Percentiles rank a stretch among this genome's conserved stretches.
phyloP scores from a whole-genome alignment of 2,888 invertebrate species.

The Ochlodes sylvanus region DNA sequence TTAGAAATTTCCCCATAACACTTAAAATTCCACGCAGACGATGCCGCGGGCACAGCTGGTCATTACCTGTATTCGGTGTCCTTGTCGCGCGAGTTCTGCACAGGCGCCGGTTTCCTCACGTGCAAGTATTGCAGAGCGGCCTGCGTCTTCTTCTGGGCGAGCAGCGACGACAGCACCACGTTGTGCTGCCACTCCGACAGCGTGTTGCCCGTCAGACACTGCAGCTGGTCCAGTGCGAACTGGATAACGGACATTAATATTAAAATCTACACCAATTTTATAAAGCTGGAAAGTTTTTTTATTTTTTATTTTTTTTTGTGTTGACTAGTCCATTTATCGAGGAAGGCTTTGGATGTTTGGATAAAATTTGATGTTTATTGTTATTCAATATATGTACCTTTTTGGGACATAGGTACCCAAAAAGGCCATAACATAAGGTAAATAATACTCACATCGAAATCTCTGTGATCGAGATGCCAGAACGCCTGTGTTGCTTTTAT shows the following conservation, averaged over 20 bases:
- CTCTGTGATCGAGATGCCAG: conserved; percentile 95
- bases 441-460: conserved; percentile 87
- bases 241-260: conserved; percentile 53
- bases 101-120: conserved; percentile 83
- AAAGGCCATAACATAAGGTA: too few species aligned
- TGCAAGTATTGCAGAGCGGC: conserved; percentile 89
- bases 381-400: too few species aligned
- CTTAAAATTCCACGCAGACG: too few species aligned
- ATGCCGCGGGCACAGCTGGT: too few species aligned
- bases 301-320: too few species aligned
- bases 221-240: conserved; percentile 87
- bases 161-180: conserved; percentile 87
- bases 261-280: too few species aligned
- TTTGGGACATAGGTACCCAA: too few species aligned
- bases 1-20: too few species aligned
- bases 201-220: conserved; percentile 85
- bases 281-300: too few species aligned
- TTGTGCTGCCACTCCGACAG: conserved; percentile 90
- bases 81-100: conserved; percentile 70
- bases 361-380: too few species aligned
- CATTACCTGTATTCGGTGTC: conserved; percentile 45
- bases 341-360: too few species aligned
- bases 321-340: too few species aligned
- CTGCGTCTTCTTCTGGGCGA: conserved; percentile 88
- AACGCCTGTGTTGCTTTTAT: conserved; percentile 93